Evolutionary conservation across 2,113 vertebrate species (phyloP).

Genomic region (Oryctolagus cuniculus): mOryCun1.1 NC_091435.1:4512001-4512500

Average conservation of each 20-base stretch:
- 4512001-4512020: slow-evolving; percentile 78
- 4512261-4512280: slow-evolving; percentile 86
- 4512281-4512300: slow-evolving; percentile 78
- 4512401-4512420: background rate
- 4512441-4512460: background rate
- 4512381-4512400: background rate
- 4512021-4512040: slow-evolving; percentile 82
- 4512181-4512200: slow-evolving; percentile 92
- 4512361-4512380: background rate
- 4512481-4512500: background rate
- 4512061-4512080: slow-evolving; percentile 90
- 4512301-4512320: slow-evolving; percentile 74
- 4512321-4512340: slow-evolving; percentile 71
- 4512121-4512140: slow-evolving; percentile 90
- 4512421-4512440: background rate
- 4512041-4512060: slow-evolving; percentile 86
- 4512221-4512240: slow-evolving; percentile 89
- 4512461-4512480: background rate
- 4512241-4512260: slow-evolving; percentile 86
- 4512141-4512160: slow-evolving; percentile 89
- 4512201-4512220: slow-evolving; percentile 92
- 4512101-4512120: slow-evolving; percentile 89
- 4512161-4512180: slow-evolving; percentile 89
- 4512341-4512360: background rate
- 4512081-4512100: slow-evolving; percentile 91